Base-by-base conservation (phyloP, 1,140 invertebrate species). In the Hyles euphorbiae region DNA sequence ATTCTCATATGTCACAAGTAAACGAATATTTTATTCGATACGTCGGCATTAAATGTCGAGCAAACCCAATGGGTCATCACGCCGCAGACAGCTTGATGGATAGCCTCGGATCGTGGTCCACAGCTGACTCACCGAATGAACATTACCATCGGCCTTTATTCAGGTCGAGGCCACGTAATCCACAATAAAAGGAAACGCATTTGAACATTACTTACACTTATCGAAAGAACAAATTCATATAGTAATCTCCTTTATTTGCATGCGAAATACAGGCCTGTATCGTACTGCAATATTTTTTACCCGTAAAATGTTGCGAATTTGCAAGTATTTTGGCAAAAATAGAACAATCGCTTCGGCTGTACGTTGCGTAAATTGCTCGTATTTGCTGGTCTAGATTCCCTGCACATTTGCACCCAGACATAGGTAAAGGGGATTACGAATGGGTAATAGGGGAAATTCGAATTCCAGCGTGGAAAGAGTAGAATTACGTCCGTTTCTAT, bases 21-120 rank as follows among this genome's bases (percentile, higher is more conserved):
- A 48, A 48, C 46, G 4, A n/a, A 56, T 56, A 22, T 47, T 55
- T 56, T 48, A 47, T 12, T 44, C 54, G n/a, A 43, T 33, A 50
- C 34, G 6, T 22, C 33, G 56, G 48, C 36, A 43, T 7, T 48
- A 49, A 56, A 43, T 36, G 56, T 34, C 52, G 56, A 47, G 53
- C 50, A 53, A 50, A 52, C 46, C 63, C 57, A 64, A 61, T 54
- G 62, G 66, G 66, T 64, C 62, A 64, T 63, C 65, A 61, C 58
- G 47, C 10, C 36, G 22, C 7, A 55, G 63, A 68, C 67, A 68
- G 60, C 45, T 65, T 68, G 63, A 68, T 68, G 60, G 67, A 68
- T 68, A 43, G 58, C 49, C 46, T 32, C 32, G 22, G 22, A 11
- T 46, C 56, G 53, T 45, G 34, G 48, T 5, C 56, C 54, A 32